Evolutionary conservation across 2,797 vertebrate species (phyloP), one percentile per base, ranked within the genome.

Genomic region (Sorex maritimensis): DNA sequence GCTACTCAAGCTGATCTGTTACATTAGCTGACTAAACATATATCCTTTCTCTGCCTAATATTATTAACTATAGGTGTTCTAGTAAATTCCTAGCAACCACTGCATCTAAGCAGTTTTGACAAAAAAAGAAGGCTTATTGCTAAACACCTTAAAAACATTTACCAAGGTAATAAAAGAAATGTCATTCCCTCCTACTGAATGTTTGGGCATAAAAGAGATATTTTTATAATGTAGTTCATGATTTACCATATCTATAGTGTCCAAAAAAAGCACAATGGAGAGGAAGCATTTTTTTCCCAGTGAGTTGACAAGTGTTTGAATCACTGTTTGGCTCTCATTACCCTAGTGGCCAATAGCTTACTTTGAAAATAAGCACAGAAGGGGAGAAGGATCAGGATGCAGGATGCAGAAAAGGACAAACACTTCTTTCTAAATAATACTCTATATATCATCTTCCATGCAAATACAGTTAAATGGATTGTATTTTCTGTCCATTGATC

Each of bases 121-220:
- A 96, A 95, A 95, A 95, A 44, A 88, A 92, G 95, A 90, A 86
- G 58, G 91, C 88, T 96, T 93, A 94, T 80, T 82, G 67, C 86
- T 95, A 94, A 97, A 96, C 94, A 96, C 79, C 95, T 97, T 93
- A 95, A 90, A 96, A 97, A 96, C 95, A 96, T 96, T 96, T 95
- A 95, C 92, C 74, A 83, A 91, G 84, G 96, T 89, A 95, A 96
- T 95, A 94, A 97, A 96, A 96, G 96, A 95, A 95, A 96, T 95
- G 92, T 95, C 93, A 92, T 94, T 97, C 80, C 93, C 79, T 95
- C 92, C 93, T 93, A 91, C 94, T 91, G 95, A 96, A 96, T 91
- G 93, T 96, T 94, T 96, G 86, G 92, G 95, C 94, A 95, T 75
- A 93, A 96, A 94, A 94, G 97, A 97, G 91, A 88, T 92, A 95